Base-by-base conservation (phyloP, 2,888 invertebrate species). In the Nomada fucata region DNA sequence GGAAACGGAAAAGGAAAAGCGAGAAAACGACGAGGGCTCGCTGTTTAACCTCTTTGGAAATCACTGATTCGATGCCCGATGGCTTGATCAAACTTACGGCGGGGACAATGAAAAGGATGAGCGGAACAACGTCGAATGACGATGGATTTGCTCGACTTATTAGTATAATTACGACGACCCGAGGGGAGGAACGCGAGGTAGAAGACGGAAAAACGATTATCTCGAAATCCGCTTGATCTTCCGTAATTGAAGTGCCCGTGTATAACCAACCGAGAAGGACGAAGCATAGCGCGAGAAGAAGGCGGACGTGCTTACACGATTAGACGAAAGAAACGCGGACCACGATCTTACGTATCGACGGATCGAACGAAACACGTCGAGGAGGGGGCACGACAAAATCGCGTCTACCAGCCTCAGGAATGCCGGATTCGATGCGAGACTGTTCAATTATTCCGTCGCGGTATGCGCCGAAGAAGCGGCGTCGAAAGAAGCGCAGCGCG, bases 51-150 rank as follows among this genome's bases (percentile, higher is more conserved):
- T 76, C 20, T 53, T 5, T 26, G 65, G 68, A 47, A 70, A 69
- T 60, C 86, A 83, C 60, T 84, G 80, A 85, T 86, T 88, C 72
- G 67, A 71, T 64, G 68, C 78, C 57, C 61, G 65, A 74, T 63
- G 65, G 75, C 67, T 76, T 82, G 77, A 83, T 86, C 85, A 83
- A 86, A 74, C 69, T 70, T 47, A 75, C 63, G 64, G 63, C 64
- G 50, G 42, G 47, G 68, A 63, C 50, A 74, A 74, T 44, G 69
- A 69, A 53, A 55, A 65, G 69, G 75, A 70, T 53, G 76, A 53
- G 67, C 42, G 83, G 59, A 74, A 53, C 53, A 59, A 11, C 55
- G 63, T 64, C 70, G 76, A 72, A 79, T 61, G 63, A 72, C 59
- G 74, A 81, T 71, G 76, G 77, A 81, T 84, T 55, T 77, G 71